Conservation (phyloP, 2,888 invertebrate genomes). For the Lithosia quadra region DNA sequence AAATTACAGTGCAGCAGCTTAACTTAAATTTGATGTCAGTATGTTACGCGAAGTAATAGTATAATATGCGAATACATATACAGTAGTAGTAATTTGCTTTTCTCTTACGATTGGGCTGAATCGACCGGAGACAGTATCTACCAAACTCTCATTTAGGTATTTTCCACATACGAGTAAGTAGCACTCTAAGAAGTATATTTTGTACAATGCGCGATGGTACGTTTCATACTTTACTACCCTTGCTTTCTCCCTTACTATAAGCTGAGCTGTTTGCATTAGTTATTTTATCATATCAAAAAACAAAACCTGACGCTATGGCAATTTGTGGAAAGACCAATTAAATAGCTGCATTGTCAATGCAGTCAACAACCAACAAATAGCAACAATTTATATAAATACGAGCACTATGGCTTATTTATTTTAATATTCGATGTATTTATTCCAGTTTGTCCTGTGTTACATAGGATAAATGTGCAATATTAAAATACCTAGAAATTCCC, state of each 20-base stretch:
- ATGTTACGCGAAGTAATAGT: too few species aligned
- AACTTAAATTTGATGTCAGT: neutral
- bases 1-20: neutral
- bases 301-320: neutral
- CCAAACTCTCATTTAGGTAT: too few species aligned
- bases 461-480: slow-evolving; percentile 38
- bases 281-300: too few species aligned
- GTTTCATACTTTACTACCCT: neutral
- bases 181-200: too few species aligned
- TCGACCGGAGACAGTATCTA: too few species aligned
- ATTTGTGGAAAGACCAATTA: neutral
- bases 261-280: too few species aligned
- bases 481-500: slow-evolving; percentile 41
- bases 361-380: neutral
- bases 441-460: slow-evolving; percentile 40
- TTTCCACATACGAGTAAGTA: too few species aligned
- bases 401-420: slow-evolving; percentile 24
- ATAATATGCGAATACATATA: too few species aligned
- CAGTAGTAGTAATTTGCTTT: too few species aligned
- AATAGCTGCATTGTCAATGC: neutral
- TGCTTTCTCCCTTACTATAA: too few species aligned
- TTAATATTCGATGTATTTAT: slow-evolving; percentile 17
- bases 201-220: too few species aligned
- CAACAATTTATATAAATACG: slow-evolving; percentile 20
- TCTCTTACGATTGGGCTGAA: too few species aligned